Evolutionary conservation across 2,888 invertebrate genomes (phyloP), one percentile per base, ranked within the genome.

Genomic region (Leptinotarsa juncta): DNA sequence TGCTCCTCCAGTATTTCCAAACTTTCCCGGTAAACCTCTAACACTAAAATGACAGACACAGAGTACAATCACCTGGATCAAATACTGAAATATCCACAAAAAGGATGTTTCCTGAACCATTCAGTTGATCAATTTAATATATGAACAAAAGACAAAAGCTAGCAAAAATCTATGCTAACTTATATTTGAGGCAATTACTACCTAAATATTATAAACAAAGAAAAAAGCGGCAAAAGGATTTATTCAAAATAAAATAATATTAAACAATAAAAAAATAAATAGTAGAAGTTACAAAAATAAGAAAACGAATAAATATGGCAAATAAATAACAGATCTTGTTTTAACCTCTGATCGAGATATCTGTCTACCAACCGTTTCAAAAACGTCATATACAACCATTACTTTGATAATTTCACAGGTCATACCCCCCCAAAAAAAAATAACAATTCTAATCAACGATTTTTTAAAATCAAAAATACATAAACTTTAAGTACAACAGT

Each of bases 231-330:
- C 80, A 79, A 80, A 78, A 77, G 78, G 78, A 75, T 81, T 81
- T 80, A 81, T 80, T 81, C 65, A 77, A 77, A 81, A 81, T 78
- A 79, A 80, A 81, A 51, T 51, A 51, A 79, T 78, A 80, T 71
- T 78, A 79, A 81, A 79, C 79, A 74, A 74, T 73, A 81, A 81
- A 80, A 81, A 82, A 82, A 82, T 81, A 82, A 82, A 82, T 81
- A 81, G 73, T 80, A 81, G 78, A 75, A 76, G 70, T 77, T 79
- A 81, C 78, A 82, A 79, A 81, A 79, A 75, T 77, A 69, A 77
- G 55, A 60, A 62, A 77, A 76, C 68, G 74, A 82, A 81, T 78
- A 82, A 81, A 81, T 82, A 82, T 82, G 82, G 82, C 82, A 81
- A 81, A 81, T 80, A 82, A 79, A 80, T 79, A 79, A 80, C 75